Percentiles rank a stretch among this genome's conserved stretches.
phyloP scores from a whole-genome alignment of 2,888 invertebrate species.

The Pollenia amentaria region DNA sequence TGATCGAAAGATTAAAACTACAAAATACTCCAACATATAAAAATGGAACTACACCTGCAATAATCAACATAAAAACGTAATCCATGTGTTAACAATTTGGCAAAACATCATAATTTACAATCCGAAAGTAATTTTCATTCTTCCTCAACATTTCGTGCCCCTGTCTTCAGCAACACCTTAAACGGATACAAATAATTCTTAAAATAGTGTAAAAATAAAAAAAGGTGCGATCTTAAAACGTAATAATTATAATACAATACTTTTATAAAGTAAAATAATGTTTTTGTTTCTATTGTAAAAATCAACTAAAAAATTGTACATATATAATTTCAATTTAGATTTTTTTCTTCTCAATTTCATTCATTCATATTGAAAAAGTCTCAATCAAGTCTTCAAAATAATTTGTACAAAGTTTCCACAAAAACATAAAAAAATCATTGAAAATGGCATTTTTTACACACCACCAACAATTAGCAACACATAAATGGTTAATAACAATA shows the following conservation, averaged over 20 bases:
- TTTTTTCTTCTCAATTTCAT: slow-evolving; percentile 61
- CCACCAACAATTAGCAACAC: slow-evolving; percentile 66
- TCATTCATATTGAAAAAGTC: slow-evolving; percentile 27
- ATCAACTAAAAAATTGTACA: slow-evolving; percentile 23
- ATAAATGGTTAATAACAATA: slow-evolving; percentile 80
- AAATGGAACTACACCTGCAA: slow-evolving; percentile 19
- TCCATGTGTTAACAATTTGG: slow-evolving; percentile 11
- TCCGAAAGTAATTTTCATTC: not conserved
- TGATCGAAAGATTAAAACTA: not conserved
- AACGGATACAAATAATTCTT: slow-evolving; percentile 7
- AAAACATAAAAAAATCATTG: slow-evolving; percentile 47
- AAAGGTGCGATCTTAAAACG: slow-evolving; percentile 52
- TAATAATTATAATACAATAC: not conserved
- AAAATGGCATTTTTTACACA: slow-evolving; percentile 68
- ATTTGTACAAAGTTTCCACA: slow-evolving; percentile 55
- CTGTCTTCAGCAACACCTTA: not conserved
- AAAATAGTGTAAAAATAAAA: not conserved
- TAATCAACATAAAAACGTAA: not conserved
- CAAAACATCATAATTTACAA: slow-evolving; percentile 17
- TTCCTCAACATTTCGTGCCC: not conserved
- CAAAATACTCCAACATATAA: not conserved
- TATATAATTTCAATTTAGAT: slow-evolving; percentile 57
- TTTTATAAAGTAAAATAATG: slow-evolving; percentile 8
- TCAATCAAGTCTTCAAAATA: slow-evolving; percentile 48
- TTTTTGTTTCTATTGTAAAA: slow-evolving; percentile 25